These are phyloP conservation scores for Mormyrops boulengeri DNA, from an alignment of 2,797 vertebrate species.

Conservation along the genomic window DNA sequence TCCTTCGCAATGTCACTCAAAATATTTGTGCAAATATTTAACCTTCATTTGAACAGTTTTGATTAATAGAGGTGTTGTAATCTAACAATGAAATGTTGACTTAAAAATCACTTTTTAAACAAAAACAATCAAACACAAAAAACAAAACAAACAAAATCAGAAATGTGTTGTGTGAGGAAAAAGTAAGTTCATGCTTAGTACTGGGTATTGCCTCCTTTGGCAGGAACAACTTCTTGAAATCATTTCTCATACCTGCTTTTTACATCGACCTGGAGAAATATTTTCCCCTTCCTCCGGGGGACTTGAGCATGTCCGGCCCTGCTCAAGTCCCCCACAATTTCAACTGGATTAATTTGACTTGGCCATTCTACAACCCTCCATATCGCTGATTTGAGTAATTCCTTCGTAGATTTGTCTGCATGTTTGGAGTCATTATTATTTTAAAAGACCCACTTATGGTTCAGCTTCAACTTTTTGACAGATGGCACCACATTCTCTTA, in stretches of 20 bases:
- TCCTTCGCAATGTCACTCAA: neutral
- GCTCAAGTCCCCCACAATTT: neutral
- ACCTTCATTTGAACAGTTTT: neutral
- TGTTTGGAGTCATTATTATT: neutral
- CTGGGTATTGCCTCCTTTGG: neutral
- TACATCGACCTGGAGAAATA: neutral
- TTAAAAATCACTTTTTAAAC: neutral
- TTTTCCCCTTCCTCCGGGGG: neutral
- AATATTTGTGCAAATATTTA: neutral
- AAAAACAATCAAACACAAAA: neutral
- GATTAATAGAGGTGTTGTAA: neutral
- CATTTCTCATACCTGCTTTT: neutral
- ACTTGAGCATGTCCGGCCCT: neutral
- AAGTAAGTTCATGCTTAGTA: neutral
- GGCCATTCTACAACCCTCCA: neutral
- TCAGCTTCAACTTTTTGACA: neutral
- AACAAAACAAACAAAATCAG: no score
- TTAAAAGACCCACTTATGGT: neutral
- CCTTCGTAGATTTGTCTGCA: neutral
- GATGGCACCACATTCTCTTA: neutral
- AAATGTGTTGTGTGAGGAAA: neutral
- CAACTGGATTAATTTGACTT: neutral
- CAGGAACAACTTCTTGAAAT: neutral
- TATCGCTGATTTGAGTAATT: neutral
- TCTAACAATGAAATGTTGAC: neutral